Evolutionary conservation across 1,140 invertebrate species (phyloP), one percentile per base, ranked within the genome.

Genomic region (Trichomalopsis sarcophagae): DNA sequence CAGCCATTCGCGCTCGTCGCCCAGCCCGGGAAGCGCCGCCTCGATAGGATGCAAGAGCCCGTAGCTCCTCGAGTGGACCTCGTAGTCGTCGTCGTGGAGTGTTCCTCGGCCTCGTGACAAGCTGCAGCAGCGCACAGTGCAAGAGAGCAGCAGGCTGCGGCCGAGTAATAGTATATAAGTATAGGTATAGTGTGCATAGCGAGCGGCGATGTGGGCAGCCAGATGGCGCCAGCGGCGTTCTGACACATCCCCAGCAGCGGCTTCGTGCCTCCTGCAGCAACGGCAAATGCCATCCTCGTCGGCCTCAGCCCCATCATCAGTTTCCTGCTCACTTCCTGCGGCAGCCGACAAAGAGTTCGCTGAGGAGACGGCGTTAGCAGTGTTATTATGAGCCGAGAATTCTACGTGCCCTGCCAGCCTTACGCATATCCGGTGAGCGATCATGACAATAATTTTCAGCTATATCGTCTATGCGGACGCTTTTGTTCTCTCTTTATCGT

Each of bases 301-400:
- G 4, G 5, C 27, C 6, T 21, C 9, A 40, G 23, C 47, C 4
- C 7, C 1, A 36, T 44, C 40, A 10, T 33, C 76, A 36, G 17
- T 40, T 21, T 47, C 76, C 13, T 27, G 30, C 21, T 3, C 17
- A 23, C 17, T 47, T 17, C 2, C 47, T 50, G 47, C 13, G 2
- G 21, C 21, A 62, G 33, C 30, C 23, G 44, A 21, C 21, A 36
- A 36, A 36, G 27, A 71, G 9, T 36, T 36, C 2, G 27, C 62
- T 7, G 47, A 3, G 11, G 47, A 3, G 11, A 30, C 76, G 7
- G 23, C 27, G 2, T 30, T 69, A 44, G 50, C 47, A 23, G 71
- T 69, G 83, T 82, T 89, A 92, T 91, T 92, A 92, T 92, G 92
- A 92, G 91, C 90, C 92, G 92, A 90, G 91, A 92, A 89, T 92